A percentile compares a stretch with the other conserved stretches of the same genome.
These are phyloP conservation scores for Anguilla japonica DNA, from an alignment of 2,113 vertebrate species.

Conservation along the genomic window DNA sequence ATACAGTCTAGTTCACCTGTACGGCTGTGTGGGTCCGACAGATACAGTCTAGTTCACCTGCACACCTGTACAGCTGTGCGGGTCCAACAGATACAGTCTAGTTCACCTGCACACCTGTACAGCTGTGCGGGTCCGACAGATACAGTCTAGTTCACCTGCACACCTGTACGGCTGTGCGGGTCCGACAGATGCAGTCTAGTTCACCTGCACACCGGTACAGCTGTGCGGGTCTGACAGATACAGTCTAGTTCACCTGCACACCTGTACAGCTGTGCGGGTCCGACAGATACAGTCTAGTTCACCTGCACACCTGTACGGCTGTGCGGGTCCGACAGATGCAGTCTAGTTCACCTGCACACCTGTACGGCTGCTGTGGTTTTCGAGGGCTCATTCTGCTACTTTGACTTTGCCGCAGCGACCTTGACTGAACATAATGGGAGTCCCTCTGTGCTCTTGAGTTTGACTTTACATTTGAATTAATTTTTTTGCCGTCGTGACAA, in stretches of 20 bases:
- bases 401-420: no score
- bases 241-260: not conserved
- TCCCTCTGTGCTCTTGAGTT: no score
- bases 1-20: not conserved
- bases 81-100: not conserved
- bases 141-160: not conserved
- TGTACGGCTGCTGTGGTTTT: not conserved
- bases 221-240: not conserved
- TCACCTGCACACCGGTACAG: conserved; percentile 38
- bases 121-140: not conserved
- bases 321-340: not conserved
- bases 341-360: not conserved
- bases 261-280: not conserved
- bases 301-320: not conserved
- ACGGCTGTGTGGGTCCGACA: not conserved
- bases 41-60: not conserved
- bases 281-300: not conserved
- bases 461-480: no score
- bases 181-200: conserved; percentile 60
- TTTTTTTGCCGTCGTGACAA: no score
- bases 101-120: not conserved
- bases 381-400: no score
- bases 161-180: conserved; percentile 37
- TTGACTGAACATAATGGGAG: no score
- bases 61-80: not conserved